Base-by-base conservation (phyloP, 1,140 invertebrate species). In the Drosophila subobscura region DNA sequence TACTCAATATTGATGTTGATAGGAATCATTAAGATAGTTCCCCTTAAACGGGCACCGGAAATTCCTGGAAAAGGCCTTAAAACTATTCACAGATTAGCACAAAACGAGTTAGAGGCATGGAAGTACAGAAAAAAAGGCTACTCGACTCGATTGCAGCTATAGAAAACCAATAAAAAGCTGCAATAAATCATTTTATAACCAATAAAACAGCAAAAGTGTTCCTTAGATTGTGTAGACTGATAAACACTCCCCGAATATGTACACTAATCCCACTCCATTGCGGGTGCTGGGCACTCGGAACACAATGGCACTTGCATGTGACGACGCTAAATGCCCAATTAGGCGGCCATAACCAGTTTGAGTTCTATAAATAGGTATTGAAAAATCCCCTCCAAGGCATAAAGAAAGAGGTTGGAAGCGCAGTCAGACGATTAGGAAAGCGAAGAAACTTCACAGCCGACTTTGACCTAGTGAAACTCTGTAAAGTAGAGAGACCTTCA, bases 31-130 rank as follows among this genome's bases (percentile, higher is more conserved):
- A 20, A 47, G 65, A 65, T 65, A 65, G 33, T 20, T 25, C 2
- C 12, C 20, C 53, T 44, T 54, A 53, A 16, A 6, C 41, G 50
- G 16, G 44, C 44, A 20, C 61, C 77, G 57, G 60, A 83, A 67
- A 76, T 80, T 60, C 79, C 51, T 44, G 29, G 61, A 83, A 83
- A 46, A 23, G 40, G 49, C 53, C 63, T 60, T 83, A 59, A 63
- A 67, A 57, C 57, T 55, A 73, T 83, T 71, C 57, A 68, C 27
- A 77, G 70, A 61, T 63, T 63, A 56, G 22, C 25, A 53, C 14
- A 41, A 20, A 49, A 45, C 37, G 53, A 40, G 51, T 58, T 42
- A 58, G 40, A n/a, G 20, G 4, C 42, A 23, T 40, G 51, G 27
- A 45, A 27, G 14, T 4, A 44, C 12, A 7, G 14, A 22, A 46